Conservation (phyloP, 1,140 invertebrate genomes). For the Belonocnema kinseyi region DNA sequence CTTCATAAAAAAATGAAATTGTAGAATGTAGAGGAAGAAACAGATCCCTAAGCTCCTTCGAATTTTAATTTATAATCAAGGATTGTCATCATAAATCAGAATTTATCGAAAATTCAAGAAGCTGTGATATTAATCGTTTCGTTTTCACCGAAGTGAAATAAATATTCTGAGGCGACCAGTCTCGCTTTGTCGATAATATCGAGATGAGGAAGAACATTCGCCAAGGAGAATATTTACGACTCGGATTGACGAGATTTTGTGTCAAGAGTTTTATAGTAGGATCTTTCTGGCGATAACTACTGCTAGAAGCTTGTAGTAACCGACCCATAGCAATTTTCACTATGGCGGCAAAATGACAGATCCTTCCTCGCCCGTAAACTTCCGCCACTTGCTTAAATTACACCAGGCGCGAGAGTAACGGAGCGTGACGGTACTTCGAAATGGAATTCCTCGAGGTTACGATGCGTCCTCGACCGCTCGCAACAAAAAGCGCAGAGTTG, state of each 20-base stretch:
- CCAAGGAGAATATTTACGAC: constrained; percentile 21
- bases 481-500: constrained; percentile 38
- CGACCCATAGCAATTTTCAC: constrained; percentile 21
- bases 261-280: constrained; percentile 19
- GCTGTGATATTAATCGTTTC: constrained; percentile 4
- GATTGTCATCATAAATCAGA: background rate
- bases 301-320: constrained; percentile 14
- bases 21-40: no score
- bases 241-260: background rate
- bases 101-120: constrained; percentile 25
- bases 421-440: constrained; percentile 50
- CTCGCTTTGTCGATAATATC: constrained; percentile 22
- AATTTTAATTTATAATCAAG: background rate
- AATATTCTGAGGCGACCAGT: background rate
- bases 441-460: constrained; percentile 56
- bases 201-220: constrained; percentile 16
- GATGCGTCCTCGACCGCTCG: constrained; percentile 44
- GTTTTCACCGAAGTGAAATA: constrained; percentile 26
- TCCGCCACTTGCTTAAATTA: constrained; percentile 43
- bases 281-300: constrained; percentile 24
- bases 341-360: constrained; percentile 23
- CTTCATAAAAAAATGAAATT: no score
- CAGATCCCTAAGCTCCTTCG: no score
- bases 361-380: constrained; percentile 16
- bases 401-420: constrained; percentile 33